Evolutionary conservation across 1,140 invertebrate species (phyloP), one percentile per base, ranked within the genome.

Genomic region (Lethocerus indicus): DNA sequence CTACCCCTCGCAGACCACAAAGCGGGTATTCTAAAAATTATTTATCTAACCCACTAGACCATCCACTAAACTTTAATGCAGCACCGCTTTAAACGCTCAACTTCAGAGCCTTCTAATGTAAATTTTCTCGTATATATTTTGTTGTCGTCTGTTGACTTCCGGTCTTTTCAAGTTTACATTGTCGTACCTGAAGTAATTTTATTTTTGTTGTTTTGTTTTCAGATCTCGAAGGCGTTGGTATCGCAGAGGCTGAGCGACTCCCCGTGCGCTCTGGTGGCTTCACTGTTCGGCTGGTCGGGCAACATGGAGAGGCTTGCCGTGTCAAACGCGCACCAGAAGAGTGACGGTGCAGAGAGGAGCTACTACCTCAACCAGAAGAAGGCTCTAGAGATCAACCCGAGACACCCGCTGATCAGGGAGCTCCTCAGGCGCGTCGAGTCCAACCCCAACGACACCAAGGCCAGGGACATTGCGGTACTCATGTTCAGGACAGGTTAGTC

Each of bases 251-350:
- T 99, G 18, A 80, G 83, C 36, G 80, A 81, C 51, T 97, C 95
- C 2, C 93, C 95, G 0, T 96, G 90, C 67, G 95, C 93, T 25
- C 69, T 99, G 26, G 89, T 97, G n/a, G 93, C 94, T 37, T 86
- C 83, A 51, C 84, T 89, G 70, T 98, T 93, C 65, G 92, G 92
- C 47, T 94, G 91, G 92, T 96, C 93, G 57, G 95, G 93, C 50
- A 98, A 98, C 64, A 98, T 98, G 95, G 95, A 98, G 67, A 75
- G 94, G 47, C 74, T 98, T 42, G 92, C 92, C 47, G 73, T 89
- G 54, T 91, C 90, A 12, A 96, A 98, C 66, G 92, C 95, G 18
- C 95, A 98, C 68, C 90, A 94, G 60, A 98, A 97, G 67, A 67
- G 85, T 2, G 83, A 95, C 60, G 94, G 98, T 72, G 78, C 88